Evolutionary conservation across 2,113 vertebrate species (phyloP).

Genomic region (Amia ocellicauda): DNA sequence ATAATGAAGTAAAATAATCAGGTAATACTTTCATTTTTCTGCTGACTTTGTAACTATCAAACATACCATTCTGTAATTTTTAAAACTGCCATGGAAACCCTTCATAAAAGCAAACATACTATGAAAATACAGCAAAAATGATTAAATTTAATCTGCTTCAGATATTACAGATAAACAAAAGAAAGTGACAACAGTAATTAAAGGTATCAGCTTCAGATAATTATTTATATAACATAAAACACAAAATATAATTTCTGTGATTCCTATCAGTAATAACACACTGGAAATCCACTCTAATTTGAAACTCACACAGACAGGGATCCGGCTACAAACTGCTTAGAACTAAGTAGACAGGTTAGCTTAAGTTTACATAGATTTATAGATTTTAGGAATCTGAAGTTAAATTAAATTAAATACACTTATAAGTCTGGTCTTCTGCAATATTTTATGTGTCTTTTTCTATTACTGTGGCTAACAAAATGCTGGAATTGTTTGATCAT

Average conservation of each 20-base stretch:
- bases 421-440: no score
- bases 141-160: slow-evolving; percentile 43
- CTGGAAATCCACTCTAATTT: slow-evolving; percentile 16
- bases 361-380: no score
- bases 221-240: slow-evolving; percentile 41
- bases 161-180: slow-evolving; percentile 13
- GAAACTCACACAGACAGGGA: neutral
- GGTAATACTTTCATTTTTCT: slow-evolving; percentile 51
- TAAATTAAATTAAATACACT: no score
- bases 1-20: slow-evolving; percentile 69
- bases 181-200: slow-evolving; percentile 53
- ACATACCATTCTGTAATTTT: slow-evolving; percentile 37
- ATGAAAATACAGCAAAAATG: slow-evolving; percentile 14
- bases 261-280: slow-evolving; percentile 22
- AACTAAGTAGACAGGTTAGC: no score
- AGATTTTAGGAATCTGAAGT: no score
- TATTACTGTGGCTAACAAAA: no score
- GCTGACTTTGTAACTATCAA: slow-evolving; percentile 42
- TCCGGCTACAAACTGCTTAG: no score
- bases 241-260: slow-evolving; percentile 20
- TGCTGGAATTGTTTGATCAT: no score
- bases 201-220: slow-evolving; percentile 51
- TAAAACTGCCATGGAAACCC: slow-evolving; percentile 40
- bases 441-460: no score
- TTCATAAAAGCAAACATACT: slow-evolving; percentile 49